Percentiles rank a stretch among this genome's conserved stretches.
These are phyloP conservation scores for Notothenia rossii DNA, from an alignment of 2,113 vertebrate genomes.

Conservation along the genomic window DNA sequence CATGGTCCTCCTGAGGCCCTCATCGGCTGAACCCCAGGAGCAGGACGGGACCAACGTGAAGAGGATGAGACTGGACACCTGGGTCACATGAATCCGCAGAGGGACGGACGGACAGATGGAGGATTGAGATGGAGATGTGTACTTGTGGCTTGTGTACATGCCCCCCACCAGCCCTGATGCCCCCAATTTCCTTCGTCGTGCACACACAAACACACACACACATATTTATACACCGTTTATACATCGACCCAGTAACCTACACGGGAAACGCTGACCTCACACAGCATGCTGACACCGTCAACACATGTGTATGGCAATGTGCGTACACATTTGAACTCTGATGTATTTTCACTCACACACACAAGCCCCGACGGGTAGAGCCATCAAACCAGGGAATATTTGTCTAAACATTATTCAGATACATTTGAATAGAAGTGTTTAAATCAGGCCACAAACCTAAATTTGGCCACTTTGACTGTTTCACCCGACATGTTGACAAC, in stretches of 20 bases:
- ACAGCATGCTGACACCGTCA: constrained; percentile 63
- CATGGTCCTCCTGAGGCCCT: constrained; percentile 88
- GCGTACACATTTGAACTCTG: constrained; percentile 52
- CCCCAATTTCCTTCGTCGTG: constrained; percentile 20
- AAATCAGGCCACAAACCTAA: constrained; percentile 1
- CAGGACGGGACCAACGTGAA: constrained; percentile 90
- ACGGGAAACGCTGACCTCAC: constrained; percentile 44
- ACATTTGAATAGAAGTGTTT: constrained; percentile 43
- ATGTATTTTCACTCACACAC: constrained; percentile 31
- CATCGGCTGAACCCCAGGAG: constrained; percentile 84
- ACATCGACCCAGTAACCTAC: constrained; percentile 40
- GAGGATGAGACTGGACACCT: constrained; percentile 93
- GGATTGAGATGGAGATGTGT: constrained; percentile 67
- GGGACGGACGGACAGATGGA: constrained; percentile 50
- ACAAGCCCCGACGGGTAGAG: constrained; percentile 25
- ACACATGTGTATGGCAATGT: neutral
- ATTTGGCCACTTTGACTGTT: constrained; percentile 31
- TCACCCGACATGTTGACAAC: neutral
- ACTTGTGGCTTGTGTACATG: constrained; percentile 75
- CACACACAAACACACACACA: constrained; percentile 49
- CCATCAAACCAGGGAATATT: constrained; percentile 59
- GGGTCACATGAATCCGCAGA: constrained; percentile 89
- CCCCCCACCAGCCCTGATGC: constrained; percentile 51
- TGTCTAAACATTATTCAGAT: constrained; percentile 21
- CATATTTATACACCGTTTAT: neutral